Evolutionary conservation across 2,797 vertebrate species (phyloP).

Genomic region (Rhabdophis nuchalis): DNA sequence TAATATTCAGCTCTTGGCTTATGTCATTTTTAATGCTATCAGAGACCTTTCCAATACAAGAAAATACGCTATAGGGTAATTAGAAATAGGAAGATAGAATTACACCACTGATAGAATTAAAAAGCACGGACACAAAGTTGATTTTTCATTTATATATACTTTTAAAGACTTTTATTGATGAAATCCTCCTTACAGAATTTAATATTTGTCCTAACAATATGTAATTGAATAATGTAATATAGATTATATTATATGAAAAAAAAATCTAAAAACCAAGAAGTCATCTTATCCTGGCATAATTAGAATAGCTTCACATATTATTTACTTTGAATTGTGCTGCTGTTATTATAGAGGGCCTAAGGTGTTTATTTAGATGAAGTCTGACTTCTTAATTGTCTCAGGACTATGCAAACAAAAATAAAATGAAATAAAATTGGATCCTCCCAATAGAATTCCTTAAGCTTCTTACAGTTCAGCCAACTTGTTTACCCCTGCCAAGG

Average conservation of each 20-base stretch:
- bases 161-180: conserved; percentile 23
- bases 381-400: neutral
- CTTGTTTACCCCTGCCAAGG: neutral
- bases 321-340: conserved; percentile 24
- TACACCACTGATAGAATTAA: conserved; percentile 49
- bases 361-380: neutral
- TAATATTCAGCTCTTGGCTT: conserved; percentile 6
- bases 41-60: conserved; percentile 49
- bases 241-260: neutral
- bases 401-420: conserved; percentile 9
- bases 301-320: neutral
- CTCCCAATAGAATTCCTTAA: neutral
- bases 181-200: neutral
- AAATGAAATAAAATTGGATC: neutral
- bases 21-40: conserved; percentile 29
- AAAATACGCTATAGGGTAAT: conserved; percentile 45
- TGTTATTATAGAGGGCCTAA: neutral
- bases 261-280: accelerated
- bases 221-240: neutral
- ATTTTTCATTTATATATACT: conserved; percentile 27
- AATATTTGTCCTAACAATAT: conserved; percentile 16
- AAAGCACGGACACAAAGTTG: conserved; percentile 41
- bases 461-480: neutral
- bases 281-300: conserved; percentile 6
- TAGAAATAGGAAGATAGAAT: conserved; percentile 40